Percentiles rank a stretch among this genome's conserved stretches.
Evolutionary conservation across 2,797 vertebrate genomes (phyloP).

Genomic region (Diglossa cyanea): DNA sequence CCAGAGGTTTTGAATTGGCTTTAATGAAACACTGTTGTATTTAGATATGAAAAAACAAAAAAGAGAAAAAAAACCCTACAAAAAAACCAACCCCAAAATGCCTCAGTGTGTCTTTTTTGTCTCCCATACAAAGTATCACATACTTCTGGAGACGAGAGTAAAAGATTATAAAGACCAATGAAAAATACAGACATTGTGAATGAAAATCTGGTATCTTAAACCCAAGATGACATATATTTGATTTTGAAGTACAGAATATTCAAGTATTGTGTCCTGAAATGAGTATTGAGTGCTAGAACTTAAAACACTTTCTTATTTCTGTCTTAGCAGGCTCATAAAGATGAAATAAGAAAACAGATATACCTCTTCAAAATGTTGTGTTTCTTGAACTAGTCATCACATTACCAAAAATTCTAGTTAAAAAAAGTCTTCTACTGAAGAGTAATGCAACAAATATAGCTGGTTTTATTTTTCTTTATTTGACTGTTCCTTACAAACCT

Average conservation of each 20-base stretch:
- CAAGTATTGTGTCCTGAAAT: background rate
- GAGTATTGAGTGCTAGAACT: background rate
- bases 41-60: background rate
- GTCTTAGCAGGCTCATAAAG: background rate
- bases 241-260: background rate
- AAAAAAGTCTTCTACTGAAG: background rate
- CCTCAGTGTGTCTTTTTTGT: background rate
- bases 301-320: conserved; percentile 6
- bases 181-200: background rate
- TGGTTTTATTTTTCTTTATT: background rate
- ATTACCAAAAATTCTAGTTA: background rate
- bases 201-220: background rate
- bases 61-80: background rate
- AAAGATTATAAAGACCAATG: background rate
- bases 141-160: background rate
- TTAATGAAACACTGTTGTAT: background rate
- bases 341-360: background rate
- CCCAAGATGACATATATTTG: background rate
- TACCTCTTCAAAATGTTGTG: background rate
- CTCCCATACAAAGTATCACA: background rate
- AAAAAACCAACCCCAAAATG: background rate
- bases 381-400: background rate
- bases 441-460: background rate
- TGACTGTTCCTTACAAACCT: background rate
- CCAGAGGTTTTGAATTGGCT: background rate